Evolutionary conservation across 2,797 vertebrate genomes (phyloP).

Genomic region (Hirundo rustica): DNA sequence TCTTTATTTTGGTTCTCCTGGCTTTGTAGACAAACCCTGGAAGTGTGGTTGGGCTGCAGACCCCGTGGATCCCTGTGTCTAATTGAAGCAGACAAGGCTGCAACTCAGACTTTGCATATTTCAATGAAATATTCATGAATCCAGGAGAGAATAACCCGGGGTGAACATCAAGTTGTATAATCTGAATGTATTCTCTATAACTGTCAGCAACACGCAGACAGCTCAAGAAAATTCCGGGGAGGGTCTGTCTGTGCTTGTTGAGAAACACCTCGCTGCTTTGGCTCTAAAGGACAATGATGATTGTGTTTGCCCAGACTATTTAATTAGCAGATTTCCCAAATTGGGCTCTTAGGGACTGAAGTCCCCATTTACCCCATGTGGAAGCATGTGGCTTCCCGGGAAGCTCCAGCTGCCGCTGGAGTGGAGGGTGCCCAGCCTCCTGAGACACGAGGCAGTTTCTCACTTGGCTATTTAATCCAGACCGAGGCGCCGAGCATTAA

Average conservation of each 20-base stretch:
- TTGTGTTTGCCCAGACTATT: constrained; percentile 9
- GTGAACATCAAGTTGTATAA: constrained; percentile 7
- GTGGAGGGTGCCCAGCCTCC: background rate
- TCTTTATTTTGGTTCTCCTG: background rate
- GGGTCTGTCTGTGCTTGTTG: background rate
- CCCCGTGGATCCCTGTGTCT: background rate
- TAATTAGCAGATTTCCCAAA: constrained; percentile 14
- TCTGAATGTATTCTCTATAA: background rate
- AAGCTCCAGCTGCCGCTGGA: background rate
- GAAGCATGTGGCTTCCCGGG: background rate
- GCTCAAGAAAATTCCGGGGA: background rate
- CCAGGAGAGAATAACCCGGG: constrained; percentile 31
- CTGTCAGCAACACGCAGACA: background rate
- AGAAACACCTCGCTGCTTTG: background rate
- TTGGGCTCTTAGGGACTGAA: background rate
- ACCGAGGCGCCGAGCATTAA: background rate
- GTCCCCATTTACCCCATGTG: background rate
- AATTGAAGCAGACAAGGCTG: background rate
- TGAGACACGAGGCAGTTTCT: background rate
- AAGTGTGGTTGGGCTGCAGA: background rate
- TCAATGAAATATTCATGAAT: constrained; percentile 22
- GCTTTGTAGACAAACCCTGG: background rate
- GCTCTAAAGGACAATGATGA: constrained; percentile 1
- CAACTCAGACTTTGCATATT: constrained; percentile 8
- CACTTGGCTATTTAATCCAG: background rate